A percentile compares a stretch with the other conserved stretches of the same genome.
These are phyloP conservation scores for Cephalopholis sonnerati DNA, from an alignment of 2,113 vertebrate genomes.

Conservation along the genomic window DNA sequence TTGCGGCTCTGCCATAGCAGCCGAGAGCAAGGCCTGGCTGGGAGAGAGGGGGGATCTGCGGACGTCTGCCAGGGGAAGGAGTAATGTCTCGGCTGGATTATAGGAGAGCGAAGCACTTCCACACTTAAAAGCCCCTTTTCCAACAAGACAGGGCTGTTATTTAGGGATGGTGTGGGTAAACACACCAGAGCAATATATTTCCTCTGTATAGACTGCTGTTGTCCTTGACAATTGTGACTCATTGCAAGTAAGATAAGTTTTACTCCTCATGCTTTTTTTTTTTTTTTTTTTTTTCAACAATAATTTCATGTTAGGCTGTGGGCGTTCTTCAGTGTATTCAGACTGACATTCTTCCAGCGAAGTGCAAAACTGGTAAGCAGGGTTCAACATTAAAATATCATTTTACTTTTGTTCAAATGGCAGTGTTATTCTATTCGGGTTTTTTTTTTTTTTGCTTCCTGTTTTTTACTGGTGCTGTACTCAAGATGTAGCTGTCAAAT, in stretches of 20 bases:
- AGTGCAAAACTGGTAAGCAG: conserved; percentile 20
- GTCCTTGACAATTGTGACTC: conserved; percentile 68
- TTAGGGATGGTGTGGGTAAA: conserved; percentile 79
- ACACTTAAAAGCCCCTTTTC: conserved; percentile 83
- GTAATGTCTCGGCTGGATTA: conserved; percentile 85
- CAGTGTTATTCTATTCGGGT: neutral
- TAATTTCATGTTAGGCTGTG: conserved; percentile 34
- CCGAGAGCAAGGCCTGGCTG: conserved; percentile 75
- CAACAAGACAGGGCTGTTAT: conserved; percentile 84
- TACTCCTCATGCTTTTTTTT: neutral
- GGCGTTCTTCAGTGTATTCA: conserved; percentile 10
- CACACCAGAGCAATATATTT: conserved; percentile 70
- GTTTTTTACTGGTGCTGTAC: neutral
- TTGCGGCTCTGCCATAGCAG: conserved; percentile 79
- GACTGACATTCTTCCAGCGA: neutral
- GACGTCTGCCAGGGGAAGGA: conserved; percentile 85
- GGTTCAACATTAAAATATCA: neutral
- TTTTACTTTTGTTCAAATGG: conserved; percentile 15
- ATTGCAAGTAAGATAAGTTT: conserved; percentile 67
- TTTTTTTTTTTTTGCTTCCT: neutral
- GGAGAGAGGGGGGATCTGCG: conserved; percentile 78
- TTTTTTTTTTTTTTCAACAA: neutral
- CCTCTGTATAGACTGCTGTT: conserved; percentile 57
- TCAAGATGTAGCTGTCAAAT: neutral
- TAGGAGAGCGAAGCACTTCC: conserved; percentile 79